Conservation (phyloP, 1,140 invertebrate species). For the Goniozus legneri region DNA sequence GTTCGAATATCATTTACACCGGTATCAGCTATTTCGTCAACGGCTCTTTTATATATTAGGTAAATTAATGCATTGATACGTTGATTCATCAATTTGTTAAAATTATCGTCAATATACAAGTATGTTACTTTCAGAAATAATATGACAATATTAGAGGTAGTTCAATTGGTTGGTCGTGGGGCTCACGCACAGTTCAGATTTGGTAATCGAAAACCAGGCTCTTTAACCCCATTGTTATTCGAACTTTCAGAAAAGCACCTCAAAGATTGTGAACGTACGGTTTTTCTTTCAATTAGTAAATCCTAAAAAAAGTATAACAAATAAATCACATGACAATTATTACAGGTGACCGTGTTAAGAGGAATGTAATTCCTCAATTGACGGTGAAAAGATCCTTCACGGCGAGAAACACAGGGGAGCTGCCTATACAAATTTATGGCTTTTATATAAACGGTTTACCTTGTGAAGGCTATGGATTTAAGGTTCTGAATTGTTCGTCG, state of each 20-base stretch:
- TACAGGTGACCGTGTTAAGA: constrained; percentile 54
- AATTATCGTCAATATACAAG: not conserved
- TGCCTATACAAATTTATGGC: constrained; percentile 71
- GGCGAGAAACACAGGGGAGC: constrained; percentile 83
- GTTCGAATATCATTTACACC: constrained; percentile 47
- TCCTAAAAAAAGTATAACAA: not conserved
- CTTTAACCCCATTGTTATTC: constrained; percentile 70
- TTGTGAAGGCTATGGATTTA: constrained; percentile 87
- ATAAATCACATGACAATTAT: constrained; percentile 7
- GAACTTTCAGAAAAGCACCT: constrained; percentile 82
- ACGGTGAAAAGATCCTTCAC: constrained; percentile 81
- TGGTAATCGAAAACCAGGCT: constrained; percentile 82
- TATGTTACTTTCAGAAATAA: constrained; percentile 73
- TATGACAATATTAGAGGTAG: constrained; percentile 84
- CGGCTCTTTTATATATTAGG: constrained; percentile 49
- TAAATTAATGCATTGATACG: constrained; percentile 13
- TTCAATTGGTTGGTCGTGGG: constrained; percentile 78
- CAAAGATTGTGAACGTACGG: constrained; percentile 72
- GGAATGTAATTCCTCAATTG: constrained; percentile 63
- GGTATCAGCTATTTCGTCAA: constrained; percentile 31
- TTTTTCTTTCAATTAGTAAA: not conserved
- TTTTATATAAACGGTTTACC: constrained; percentile 72
- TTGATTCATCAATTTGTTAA: constrained; percentile 1
- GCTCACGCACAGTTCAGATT: constrained; percentile 84
- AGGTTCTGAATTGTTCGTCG: constrained; percentile 77